A percentile compares a stretch with the other conserved stretches of the same genome.
Evolutionary conservation across 2,888 invertebrate species (phyloP).

Genomic region (Lasioglossum vierecki): DNA sequence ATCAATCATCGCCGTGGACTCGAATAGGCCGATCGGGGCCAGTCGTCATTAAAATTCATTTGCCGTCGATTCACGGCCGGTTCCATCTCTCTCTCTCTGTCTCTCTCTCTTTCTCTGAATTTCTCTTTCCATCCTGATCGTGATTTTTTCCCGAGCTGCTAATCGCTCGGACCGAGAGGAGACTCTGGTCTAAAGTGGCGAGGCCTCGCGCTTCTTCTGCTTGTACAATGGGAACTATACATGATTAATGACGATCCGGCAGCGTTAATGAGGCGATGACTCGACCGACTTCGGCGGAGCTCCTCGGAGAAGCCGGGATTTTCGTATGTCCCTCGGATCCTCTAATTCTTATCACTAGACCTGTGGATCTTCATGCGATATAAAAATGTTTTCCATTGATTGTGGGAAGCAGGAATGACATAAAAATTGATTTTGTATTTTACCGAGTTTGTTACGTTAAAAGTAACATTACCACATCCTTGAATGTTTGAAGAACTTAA

Average conservation of each 20-base stretch:
- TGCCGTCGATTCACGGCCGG: constrained; percentile 77
- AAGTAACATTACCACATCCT: no score
- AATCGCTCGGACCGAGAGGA: constrained; percentile 37
- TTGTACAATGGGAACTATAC: constrained; percentile 68
- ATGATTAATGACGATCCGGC: constrained; percentile 82
- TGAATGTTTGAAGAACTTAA: no score
- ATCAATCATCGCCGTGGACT: constrained; percentile 75
- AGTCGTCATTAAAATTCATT: constrained; percentile 81
- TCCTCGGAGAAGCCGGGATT: constrained; percentile 67
- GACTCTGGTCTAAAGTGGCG: constrained; percentile 54
- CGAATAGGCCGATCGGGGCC: constrained; percentile 71
- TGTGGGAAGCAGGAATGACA: no score
- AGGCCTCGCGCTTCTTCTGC: constrained; percentile 46
- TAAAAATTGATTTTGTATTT: no score
- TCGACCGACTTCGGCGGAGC: constrained; percentile 81
- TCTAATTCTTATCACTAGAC: background rate
- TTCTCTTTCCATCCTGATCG: constrained; percentile 1
- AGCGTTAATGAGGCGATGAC: constrained; percentile 83
- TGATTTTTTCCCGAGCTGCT: constrained; percentile 44
- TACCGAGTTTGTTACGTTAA: no score
- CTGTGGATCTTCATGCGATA: background rate
- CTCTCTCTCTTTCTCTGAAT: constrained; percentile 5
- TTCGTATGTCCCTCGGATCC: constrained; percentile 16
- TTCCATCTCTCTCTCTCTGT: constrained; percentile 12
- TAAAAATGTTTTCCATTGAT: no score